Percentiles rank a stretch among this genome's conserved stretches.
These are phyloP conservation scores for Acanthosepion lycidas DNA, from an alignment of 2,888 invertebrate species.

Conservation along the genomic window DNA sequence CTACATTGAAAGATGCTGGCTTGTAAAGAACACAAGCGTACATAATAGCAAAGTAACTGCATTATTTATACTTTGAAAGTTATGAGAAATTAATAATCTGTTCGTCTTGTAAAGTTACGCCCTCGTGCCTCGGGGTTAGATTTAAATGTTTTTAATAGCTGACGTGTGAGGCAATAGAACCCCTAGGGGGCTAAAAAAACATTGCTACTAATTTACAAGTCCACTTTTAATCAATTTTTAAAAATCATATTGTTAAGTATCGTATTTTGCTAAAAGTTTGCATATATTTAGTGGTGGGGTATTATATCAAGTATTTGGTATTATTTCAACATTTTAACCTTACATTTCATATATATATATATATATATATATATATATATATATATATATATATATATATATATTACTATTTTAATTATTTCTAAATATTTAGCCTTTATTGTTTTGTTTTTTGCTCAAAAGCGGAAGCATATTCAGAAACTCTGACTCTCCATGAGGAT, in stretches of 20 bases:
- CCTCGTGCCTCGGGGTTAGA: slow-evolving; percentile 4
- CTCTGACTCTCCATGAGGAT: too few species aligned
- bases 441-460: too few species aligned
- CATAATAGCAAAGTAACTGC: background rate
- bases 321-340: background rate
- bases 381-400: too few species aligned
- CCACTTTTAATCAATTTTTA: background rate
- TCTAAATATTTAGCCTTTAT: too few species aligned
- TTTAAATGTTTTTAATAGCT: background rate
- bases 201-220: background rate
- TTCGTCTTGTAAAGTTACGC: background rate
- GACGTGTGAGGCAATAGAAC: background rate
- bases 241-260: background rate
- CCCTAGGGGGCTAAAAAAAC: background rate
- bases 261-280: background rate
- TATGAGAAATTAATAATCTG: slow-evolving; percentile 33
- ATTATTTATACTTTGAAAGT: background rate
- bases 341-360: background rate
- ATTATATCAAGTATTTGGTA: background rate
- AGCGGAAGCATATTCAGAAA: too few species aligned
- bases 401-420: too few species aligned
- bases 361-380: too few species aligned
- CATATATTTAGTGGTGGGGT: background rate
- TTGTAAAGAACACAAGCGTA: background rate
- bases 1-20: background rate